Base-by-base conservation (phyloP, 2,113 vertebrate species). In the Pao palembangensis region DNA sequence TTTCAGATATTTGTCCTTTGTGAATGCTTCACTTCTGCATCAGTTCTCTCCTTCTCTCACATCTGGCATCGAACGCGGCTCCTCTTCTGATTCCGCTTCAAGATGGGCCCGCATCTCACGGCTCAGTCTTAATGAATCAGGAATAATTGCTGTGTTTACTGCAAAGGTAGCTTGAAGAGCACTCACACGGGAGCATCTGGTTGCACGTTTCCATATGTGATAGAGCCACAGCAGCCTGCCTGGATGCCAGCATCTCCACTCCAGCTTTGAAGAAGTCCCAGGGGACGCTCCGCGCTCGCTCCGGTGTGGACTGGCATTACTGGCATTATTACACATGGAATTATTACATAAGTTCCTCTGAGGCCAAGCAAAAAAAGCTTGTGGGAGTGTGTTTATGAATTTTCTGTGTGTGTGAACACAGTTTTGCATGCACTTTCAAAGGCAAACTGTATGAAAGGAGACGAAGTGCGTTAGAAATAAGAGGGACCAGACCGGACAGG, bases 251-350 rank as follows among this genome's bases (percentile, higher is more conserved):
- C 61, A 57, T 73, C 50, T 67, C 20, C 50, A 63, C 69, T 51
- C 51, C n/a, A 18, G 62, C 83, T 83, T 85, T 86, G 78, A 87
- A 52, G 67, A 49, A 0, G 19, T 84, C 79, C 78, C 71, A 14
- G 61, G 68, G 81, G 78, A 77, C 3, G 16, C 51, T 10, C 43
- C 15, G 52, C 12, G 4, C 67, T 72, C 12, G 3, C 73, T 61
- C 55, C 49, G 16, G 42, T 67, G 76, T 65, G 69, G 54, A 69
- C 63, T 61, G 79, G 74, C 76, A 71, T 80, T 67, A 75, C 77
- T 86, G 85, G 77, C 79, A 75, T 75, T 74, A 81, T 78, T 69
- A 84, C 78, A 85, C 76, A 80, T 61, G 55, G 78, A 86, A 83
- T 86, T 68, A 76, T 70, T 79, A 73, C 79, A 71, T 55, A 17